phyloP scores from a whole-genome alignment of 2,797 vertebrate genomes.

The Anabas testudineus region DNA sequence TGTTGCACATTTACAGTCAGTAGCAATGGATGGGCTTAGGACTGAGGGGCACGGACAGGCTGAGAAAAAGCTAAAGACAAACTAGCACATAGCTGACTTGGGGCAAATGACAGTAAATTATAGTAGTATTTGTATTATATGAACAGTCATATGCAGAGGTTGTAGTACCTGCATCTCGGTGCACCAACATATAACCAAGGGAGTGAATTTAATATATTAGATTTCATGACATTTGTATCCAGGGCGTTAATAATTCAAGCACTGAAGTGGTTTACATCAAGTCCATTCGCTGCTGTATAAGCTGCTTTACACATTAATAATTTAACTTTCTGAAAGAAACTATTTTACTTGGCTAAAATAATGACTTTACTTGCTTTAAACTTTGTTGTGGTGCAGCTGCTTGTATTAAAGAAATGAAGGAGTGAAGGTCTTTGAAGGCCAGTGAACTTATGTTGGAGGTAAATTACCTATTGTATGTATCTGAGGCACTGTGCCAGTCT shows the following conservation, averaged over 20 bases:
- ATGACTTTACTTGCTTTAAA: neutral
- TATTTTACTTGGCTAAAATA: neutral
- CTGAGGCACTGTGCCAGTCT: conserved; percentile 22
- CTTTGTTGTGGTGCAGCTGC: too few species aligned
- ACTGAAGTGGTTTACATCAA: neutral
- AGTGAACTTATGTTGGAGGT: neutral
- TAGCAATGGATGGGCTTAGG: too few species aligned
- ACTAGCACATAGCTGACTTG: too few species aligned
- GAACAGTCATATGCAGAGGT: too few species aligned
- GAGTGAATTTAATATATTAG: neutral
- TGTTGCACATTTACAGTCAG: too few species aligned
- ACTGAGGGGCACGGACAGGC: too few species aligned
- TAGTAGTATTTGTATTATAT: too few species aligned
- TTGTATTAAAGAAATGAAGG: neutral
- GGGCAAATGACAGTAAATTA: too few species aligned
- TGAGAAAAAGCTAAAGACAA: too few species aligned
- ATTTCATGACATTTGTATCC: conserved; percentile 4
- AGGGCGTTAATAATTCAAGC: neutral
- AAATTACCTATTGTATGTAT: neutral
- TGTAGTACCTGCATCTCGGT: too few species aligned
- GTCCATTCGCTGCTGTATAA: neutral
- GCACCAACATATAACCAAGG: neutral
- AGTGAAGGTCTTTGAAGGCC: too few species aligned
- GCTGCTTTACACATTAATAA: conserved; percentile 19
- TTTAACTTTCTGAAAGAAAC: conserved; percentile 1